Evolutionary conservation across 2,797 vertebrate genomes (phyloP).

Genomic region (Sebastes ruberrimus): DNA sequence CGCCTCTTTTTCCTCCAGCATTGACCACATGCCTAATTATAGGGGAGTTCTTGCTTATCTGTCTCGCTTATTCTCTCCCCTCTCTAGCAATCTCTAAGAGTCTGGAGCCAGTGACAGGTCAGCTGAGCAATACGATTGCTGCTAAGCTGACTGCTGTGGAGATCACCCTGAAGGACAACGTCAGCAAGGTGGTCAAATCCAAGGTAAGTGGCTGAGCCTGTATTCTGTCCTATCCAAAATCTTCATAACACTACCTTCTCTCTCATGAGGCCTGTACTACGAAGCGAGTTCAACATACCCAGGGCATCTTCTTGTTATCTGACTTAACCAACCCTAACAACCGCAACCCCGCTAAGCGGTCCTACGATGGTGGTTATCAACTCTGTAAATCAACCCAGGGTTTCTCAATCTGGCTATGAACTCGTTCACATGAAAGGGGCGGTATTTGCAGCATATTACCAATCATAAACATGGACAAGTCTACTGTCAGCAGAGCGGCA

Average conservation of each 20-base stretch:
- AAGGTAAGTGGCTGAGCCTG: slow-evolving; percentile 82
- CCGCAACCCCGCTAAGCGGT: no score
- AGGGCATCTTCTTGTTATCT: no score
- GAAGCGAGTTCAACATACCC: no score
- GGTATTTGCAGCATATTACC: no score
- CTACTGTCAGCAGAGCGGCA: no score
- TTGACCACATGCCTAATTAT: slow-evolving; percentile 16
- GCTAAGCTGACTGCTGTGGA: slow-evolving; percentile 92
- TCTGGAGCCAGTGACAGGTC: slow-evolving; percentile 90
- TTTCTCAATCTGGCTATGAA: no score
- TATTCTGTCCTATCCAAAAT: not conserved
- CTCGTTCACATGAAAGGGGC: no score
- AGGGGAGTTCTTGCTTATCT: slow-evolving; percentile 17
- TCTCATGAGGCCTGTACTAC: not conserved
- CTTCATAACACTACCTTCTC: not conserved
- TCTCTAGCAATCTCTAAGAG: slow-evolving; percentile 91
- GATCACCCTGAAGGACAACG: slow-evolving; percentile 91
- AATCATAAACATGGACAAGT: no score
- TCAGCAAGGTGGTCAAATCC: slow-evolving; percentile 94
- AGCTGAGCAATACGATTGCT: slow-evolving; percentile 88
- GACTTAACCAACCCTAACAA: no score
- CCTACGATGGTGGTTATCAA: no score
- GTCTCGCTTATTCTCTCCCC: not conserved
- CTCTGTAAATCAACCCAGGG: no score
- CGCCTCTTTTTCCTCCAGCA: not conserved